Evolutionary conservation across 2,797 vertebrate species (phyloP).

Genomic region (Clarias pachynema): DNA sequence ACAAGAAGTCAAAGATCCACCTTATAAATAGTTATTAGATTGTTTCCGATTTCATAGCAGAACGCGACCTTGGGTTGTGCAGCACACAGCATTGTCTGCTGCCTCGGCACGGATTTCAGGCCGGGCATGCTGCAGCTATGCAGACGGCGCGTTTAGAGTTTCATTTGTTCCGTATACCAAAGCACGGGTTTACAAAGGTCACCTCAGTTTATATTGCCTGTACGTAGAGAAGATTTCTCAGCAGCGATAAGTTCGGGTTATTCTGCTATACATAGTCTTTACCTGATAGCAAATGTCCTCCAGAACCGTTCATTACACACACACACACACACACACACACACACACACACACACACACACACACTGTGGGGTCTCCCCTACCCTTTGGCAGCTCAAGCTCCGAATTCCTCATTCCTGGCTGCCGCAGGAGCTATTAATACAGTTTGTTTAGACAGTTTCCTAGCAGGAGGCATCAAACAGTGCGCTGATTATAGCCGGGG

Average conservation of each 20-base stretch:
- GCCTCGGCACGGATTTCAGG: conserved; percentile 59
- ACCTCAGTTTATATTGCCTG: conserved; percentile 63
- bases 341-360: conserved; percentile 14
- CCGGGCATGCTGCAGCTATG: conserved; percentile 64
- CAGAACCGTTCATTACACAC: conserved; percentile 36
- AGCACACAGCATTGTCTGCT: conserved; percentile 63
- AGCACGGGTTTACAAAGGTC: conserved; percentile 71
- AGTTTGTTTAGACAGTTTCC: conserved; percentile 88
- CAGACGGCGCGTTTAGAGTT: conserved; percentile 71
- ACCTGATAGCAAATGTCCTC: conserved; percentile 58
- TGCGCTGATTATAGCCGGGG: conserved; percentile 77
- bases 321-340: neutral
- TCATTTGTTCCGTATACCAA: conserved; percentile 77
- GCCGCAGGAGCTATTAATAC: conserved; percentile 81
- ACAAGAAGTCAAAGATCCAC: conserved; percentile 42
- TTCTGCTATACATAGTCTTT: conserved; percentile 44
- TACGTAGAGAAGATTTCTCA: conserved; percentile 51
- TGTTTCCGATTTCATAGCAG: conserved; percentile 64
- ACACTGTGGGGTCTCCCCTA: conserved; percentile 76
- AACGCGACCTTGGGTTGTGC: conserved; percentile 52
- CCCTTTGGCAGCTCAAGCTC: conserved; percentile 77
- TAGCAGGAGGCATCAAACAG: conserved; percentile 86
- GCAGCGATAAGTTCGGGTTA: conserved; percentile 19
- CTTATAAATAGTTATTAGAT: conserved; percentile 54
- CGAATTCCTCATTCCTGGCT: conserved; percentile 77